A percentile compares a stretch with the other conserved stretches of the same genome.
Evolutionary conservation across 2,113 vertebrate genomes (phyloP).

Genomic region (Otis tarda): DNA sequence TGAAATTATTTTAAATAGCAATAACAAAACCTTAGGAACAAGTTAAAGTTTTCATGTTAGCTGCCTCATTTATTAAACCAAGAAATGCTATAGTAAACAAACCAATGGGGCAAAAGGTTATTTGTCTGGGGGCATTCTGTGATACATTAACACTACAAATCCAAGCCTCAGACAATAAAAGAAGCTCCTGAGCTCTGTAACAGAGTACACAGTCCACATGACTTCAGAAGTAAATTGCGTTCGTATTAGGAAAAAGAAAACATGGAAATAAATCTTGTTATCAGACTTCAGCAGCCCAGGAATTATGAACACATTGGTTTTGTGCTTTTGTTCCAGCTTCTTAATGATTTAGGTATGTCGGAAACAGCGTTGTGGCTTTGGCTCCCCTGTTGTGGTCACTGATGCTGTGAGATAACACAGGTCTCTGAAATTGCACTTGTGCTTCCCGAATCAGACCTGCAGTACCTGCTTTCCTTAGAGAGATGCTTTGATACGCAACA

Average conservation of each 20-base stretch:
- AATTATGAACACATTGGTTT: rapidly evolving
- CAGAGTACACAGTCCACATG: not conserved
- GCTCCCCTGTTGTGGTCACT: not conserved
- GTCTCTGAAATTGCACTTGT: not conserved
- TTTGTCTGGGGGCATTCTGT: not conserved
- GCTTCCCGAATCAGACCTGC: not conserved
- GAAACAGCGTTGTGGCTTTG: not conserved
- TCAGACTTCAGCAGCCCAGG: not conserved
- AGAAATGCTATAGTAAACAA: not conserved
- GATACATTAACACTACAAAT: not conserved
- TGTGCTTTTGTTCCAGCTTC: not conserved
- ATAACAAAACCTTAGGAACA: not conserved
- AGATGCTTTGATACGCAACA: not conserved
- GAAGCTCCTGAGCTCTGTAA: not conserved
- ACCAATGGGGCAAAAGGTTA: not conserved
- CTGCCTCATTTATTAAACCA: not conserved
- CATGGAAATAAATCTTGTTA: not conserved
- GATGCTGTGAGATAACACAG: not conserved
- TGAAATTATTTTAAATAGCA: slow-evolving; percentile 12
- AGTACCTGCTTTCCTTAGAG: not conserved
- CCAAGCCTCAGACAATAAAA: not conserved
- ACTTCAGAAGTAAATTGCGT: not conserved
- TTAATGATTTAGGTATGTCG: not conserved
- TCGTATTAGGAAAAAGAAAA: not conserved
- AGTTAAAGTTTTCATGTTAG: not conserved